A percentile compares a stretch with the other conserved stretches of the same genome.
These are phyloP conservation scores for Nymphalis c-album DNA, from an alignment of 2,888 invertebrate genomes.

Conservation along the genomic window DNA sequence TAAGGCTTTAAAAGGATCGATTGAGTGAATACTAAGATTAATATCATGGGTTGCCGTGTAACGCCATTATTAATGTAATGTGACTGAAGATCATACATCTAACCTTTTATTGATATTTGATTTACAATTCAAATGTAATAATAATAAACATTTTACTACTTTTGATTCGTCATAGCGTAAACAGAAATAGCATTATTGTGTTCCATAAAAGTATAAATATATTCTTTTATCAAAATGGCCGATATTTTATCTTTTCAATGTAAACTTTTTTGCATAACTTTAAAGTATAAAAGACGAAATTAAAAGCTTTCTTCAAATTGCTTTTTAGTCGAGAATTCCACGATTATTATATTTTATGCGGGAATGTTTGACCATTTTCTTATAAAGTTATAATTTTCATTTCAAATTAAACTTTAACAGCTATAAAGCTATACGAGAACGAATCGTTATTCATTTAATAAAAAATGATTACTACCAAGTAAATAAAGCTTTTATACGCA, in stretches of 20 bases:
- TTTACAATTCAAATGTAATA: too few relatives aligned
- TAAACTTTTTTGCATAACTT: conserved; percentile 15
- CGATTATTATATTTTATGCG: conserved; percentile 4
- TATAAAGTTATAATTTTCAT: conserved; percentile 11
- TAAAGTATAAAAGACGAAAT: conserved; percentile 1
- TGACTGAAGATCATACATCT: too few relatives aligned
- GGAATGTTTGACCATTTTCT: background rate
- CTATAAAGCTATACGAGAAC: background rate
- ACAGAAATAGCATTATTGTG: conserved; percentile 1
- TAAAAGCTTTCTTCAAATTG: conserved; percentile 1
- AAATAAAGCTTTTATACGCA: too few relatives aligned
- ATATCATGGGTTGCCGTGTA: too few relatives aligned
- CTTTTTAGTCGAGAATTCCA: conserved; percentile 3
- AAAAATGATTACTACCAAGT: too few relatives aligned
- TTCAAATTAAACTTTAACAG: conserved; percentile 5
- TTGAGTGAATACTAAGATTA: too few relatives aligned
- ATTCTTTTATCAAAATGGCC: conserved; percentile 1
- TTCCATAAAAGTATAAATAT: background rate
- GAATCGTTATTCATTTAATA: background rate
- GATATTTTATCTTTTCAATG: conserved; percentile 7
- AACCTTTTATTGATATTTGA: too few relatives aligned
- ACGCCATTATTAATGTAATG: too few relatives aligned
- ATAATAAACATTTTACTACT: too few relatives aligned
- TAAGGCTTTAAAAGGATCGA: too few relatives aligned
- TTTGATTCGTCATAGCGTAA: background rate